Conservation (phyloP, 2,888 invertebrate genomes). For the Dicycla oo region DNA sequence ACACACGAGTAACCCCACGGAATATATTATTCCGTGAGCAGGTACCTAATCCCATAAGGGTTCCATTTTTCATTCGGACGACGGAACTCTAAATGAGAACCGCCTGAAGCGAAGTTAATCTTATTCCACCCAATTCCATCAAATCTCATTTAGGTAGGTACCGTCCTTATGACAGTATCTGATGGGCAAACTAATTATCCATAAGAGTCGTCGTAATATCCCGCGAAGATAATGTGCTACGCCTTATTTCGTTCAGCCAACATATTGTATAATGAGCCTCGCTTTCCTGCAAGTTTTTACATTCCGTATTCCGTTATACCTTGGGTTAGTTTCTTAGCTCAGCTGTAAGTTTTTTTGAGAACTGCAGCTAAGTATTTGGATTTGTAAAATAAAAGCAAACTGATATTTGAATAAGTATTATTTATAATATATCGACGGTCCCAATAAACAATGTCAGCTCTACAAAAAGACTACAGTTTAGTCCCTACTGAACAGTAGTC, state of each 20-base stretch:
- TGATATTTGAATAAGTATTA: no score
- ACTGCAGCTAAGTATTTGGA: background rate
- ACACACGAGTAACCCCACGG: background rate
- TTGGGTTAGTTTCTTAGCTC: no score
- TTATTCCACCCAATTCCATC: no score
- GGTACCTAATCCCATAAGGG: background rate
- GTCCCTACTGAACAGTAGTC: no score
- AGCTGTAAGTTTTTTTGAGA: background rate
- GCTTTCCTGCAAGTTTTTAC: constrained; percentile 21
- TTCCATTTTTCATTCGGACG: background rate
- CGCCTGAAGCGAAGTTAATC: constrained; percentile 7
- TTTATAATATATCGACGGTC: no score
- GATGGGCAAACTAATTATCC: constrained; percentile 60
- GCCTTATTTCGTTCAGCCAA: constrained; percentile 66
- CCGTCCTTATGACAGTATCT: constrained; percentile 39
- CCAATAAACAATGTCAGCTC: no score
- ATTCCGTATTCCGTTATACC: constrained; percentile 9
- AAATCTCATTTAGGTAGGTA: constrained; percentile 32
- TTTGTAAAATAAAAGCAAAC: no score
- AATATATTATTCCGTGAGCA: no score
- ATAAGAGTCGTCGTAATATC: constrained; percentile 58
- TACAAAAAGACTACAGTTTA: no score
- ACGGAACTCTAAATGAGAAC: constrained; percentile 9
- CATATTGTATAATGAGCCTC: constrained; percentile 30
- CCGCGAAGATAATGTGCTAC: constrained; percentile 56